Evolutionary conservation across 2,113 vertebrate species (phyloP).

Genomic region (Cygnus buccinator): DNA sequence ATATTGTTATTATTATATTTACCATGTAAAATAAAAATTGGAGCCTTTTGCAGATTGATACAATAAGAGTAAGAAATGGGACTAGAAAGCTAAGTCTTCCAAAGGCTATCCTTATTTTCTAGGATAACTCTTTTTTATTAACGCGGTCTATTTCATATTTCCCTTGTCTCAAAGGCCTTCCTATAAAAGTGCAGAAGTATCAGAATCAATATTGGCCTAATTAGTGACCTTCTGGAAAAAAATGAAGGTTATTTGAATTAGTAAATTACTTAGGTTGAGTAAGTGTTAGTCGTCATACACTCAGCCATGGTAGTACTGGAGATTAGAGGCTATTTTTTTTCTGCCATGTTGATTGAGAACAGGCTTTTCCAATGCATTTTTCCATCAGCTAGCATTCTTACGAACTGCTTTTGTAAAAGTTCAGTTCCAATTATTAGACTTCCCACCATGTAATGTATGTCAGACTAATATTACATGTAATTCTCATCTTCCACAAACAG

Average conservation of each 20-base stretch:
- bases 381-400: background rate
- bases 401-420: background rate
- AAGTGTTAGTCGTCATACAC: background rate
- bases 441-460: background rate
- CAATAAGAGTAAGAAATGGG: background rate
- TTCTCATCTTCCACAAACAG: background rate
- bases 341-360: rapidly evolving
- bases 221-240: background rate
- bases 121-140: background rate
- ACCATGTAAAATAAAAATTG: background rate
- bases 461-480: background rate
- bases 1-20: background rate
- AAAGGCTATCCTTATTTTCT: background rate
- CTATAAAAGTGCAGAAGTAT: background rate
- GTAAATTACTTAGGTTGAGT: background rate
- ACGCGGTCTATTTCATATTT: background rate
- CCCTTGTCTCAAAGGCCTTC: background rate
- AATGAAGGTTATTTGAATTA: background rate
- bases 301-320: background rate
- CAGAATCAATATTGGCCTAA: background rate
- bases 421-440: background rate
- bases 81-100: background rate
- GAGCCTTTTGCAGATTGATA: background rate
- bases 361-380: background rate
- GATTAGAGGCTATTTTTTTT: background rate